Base-by-base conservation (phyloP, 2,113 vertebrate species). In the Myotis davidii region DNA sequence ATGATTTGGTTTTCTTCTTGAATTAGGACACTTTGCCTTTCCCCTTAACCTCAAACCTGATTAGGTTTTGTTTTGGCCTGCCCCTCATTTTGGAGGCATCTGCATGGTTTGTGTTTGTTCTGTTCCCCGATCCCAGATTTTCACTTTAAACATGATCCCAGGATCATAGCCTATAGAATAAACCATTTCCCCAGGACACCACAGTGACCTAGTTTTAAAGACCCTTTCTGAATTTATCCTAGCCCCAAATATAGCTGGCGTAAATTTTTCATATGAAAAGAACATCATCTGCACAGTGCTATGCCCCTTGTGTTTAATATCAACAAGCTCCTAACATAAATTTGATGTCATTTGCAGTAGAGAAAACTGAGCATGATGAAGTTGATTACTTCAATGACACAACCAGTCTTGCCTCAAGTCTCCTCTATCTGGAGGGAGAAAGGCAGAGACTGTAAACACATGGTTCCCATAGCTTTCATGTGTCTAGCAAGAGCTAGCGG, bases 241-340 rank as follows among this genome's bases (percentile, higher is more conserved):
- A 54, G 27, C 42, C 61, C 59, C 8, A 81, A 73, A 42, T 23
- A 9, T 9, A 88, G 50, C 42, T 90, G 42, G 37, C 7, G 3
- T 54, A 94, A 39, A 87, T 39, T 48, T 72, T 93, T 64, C 70
- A 6, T 50, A 23, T 39, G 48, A 39, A 90, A 95, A 74, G 69
- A 85, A 29, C 17, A 91, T 78, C 37, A 72, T 81, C 70, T 79
- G 13, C 27, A 81, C 65, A 76, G 77, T 0, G 3, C 50, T 85
- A 13, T 18, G 29, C 9, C 20, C 23, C 39, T 76, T 87, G 32
- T 42, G 94, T 95, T 61, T 56, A 18, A 59, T 88, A 81, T 91
- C 64, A 87, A 29, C 50, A 89, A 89, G 17, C 29, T 91, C 32
- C 77, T 95, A 85, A 67, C 12, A 65, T 76, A 86, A 91, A 93